Evolutionary conservation across 1,140 invertebrate genomes (phyloP).

Genomic region (Asobara japonica): DNA sequence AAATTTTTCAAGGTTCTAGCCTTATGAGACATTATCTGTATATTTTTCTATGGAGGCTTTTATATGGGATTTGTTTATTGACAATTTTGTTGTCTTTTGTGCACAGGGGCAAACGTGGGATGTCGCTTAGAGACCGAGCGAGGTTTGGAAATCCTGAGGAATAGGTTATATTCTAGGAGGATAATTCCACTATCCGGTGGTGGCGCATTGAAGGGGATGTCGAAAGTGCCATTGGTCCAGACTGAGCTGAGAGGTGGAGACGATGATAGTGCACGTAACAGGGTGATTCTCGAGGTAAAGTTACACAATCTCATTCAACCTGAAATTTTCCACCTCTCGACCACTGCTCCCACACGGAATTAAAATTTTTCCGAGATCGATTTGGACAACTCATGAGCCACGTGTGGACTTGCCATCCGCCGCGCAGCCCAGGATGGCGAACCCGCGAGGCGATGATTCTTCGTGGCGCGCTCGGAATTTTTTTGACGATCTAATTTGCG

Average conservation of each 20-base stretch:
- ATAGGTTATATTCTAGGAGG: slow-evolving; percentile 32
- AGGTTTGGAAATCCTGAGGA: slow-evolving; percentile 26
- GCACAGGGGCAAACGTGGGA: slow-evolving; percentile 30
- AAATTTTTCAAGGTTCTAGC: too few relatives aligned
- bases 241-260: not conserved
- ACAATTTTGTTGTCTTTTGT: not conserved
- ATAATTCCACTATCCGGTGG: slow-evolving; percentile 28
- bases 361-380: too few relatives aligned
- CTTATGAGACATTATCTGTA: not conserved
- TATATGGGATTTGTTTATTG: not conserved
- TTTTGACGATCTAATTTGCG: too few relatives aligned
- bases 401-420: too few relatives aligned
- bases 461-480: too few relatives aligned
- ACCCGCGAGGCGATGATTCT: too few relatives aligned
- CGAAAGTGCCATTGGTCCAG: slow-evolving; percentile 41
- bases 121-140: slow-evolving; percentile 31
- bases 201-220: slow-evolving; percentile 37
- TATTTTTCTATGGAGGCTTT: not conserved
- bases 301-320: too few relatives aligned
- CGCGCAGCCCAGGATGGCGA: too few relatives aligned
- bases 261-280: slow-evolving; percentile 32
- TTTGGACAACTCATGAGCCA: too few relatives aligned
- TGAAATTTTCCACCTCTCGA: not conserved
- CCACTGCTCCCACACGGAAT: too few relatives aligned
- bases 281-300: slow-evolving; percentile 50